Evolutionary conservation across 2,888 invertebrate species (phyloP).

Genomic region (Polymixis flavicincta): DNA sequence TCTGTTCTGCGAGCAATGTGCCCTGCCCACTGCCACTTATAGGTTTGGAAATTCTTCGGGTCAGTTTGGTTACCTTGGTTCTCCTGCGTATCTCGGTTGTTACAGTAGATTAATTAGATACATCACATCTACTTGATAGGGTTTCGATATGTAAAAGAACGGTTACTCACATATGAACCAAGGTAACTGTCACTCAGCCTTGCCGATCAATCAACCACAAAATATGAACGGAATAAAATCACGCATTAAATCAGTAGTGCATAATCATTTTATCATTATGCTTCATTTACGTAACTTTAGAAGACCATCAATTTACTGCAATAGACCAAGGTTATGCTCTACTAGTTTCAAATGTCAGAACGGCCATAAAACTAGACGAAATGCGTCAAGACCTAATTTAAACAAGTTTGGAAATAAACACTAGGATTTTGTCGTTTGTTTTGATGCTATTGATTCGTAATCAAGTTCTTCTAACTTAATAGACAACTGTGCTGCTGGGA

Average conservation of each 20-base stretch:
- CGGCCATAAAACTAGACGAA: conserved; percentile 1
- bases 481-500: not conserved
- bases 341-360: conserved; percentile 35
- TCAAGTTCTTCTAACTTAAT: not conserved
- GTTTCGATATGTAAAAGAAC: too few relatives aligned
- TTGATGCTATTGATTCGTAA: not conserved
- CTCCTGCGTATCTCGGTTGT: too few relatives aligned
- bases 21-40: too few relatives aligned
- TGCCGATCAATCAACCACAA: conserved; percentile 24
- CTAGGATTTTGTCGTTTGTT: not conserved
- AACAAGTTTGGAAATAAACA: not conserved
- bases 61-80: too few relatives aligned
- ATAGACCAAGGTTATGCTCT: conserved; percentile 21
- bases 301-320: conserved; percentile 23
- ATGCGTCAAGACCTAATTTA: conserved; percentile 4
- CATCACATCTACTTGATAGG: too few relatives aligned
- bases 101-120: too few relatives aligned
- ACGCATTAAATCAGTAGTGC: not conserved
- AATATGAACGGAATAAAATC: conserved; percentile 33
- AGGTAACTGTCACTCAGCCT: conserved; percentile 10
- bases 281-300: conserved; percentile 27
- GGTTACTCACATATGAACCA: too few relatives aligned
- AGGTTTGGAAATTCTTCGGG: too few relatives aligned
- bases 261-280: conserved; percentile 19
- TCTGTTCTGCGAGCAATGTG: too few relatives aligned